These are phyloP conservation scores for Drosophila athabasca DNA, from an alignment of 1,140 invertebrate species.

Conservation along the genomic window DNA sequence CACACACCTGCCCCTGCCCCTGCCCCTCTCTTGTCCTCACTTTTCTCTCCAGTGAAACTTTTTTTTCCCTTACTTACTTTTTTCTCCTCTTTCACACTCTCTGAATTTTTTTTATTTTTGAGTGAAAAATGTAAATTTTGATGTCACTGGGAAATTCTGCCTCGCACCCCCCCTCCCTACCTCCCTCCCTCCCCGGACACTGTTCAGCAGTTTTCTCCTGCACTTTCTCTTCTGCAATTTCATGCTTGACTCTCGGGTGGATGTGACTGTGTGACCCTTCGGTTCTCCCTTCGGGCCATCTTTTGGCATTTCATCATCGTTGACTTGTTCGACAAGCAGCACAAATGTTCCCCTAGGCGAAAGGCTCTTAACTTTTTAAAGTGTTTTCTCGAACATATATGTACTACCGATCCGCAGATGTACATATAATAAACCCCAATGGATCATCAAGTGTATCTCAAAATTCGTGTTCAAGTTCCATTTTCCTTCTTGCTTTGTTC, in stretches of 20 bases:
- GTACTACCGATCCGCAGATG: too few species aligned
- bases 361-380: too few species aligned
- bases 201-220: constrained; percentile 41
- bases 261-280: constrained; percentile 5
- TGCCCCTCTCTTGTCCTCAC: too few species aligned
- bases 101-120: constrained; percentile 12
- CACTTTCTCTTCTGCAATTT: constrained; percentile 60
- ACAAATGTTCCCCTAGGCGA: too few species aligned
- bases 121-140: constrained; percentile 62
- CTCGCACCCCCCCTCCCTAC: constrained; percentile 25
- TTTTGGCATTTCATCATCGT: constrained; percentile 25
- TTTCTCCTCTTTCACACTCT: background rate
- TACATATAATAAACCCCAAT: too few species aligned
- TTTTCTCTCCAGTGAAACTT: too few species aligned
- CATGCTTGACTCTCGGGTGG: constrained; percentile 43
- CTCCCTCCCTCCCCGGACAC: constrained; percentile 27
- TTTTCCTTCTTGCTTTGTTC: too few species aligned
- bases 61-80: too few species aligned
- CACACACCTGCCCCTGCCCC: constrained; percentile 4
- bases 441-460: too few species aligned
- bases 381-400: too few species aligned
- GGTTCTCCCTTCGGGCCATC: constrained; percentile 1
- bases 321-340: constrained; percentile 27
- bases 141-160: constrained; percentile 56
- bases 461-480: too few species aligned